Evolutionary conservation across 1,140 invertebrate species (phyloP).

Genomic region (Periplaneta americana): DNA sequence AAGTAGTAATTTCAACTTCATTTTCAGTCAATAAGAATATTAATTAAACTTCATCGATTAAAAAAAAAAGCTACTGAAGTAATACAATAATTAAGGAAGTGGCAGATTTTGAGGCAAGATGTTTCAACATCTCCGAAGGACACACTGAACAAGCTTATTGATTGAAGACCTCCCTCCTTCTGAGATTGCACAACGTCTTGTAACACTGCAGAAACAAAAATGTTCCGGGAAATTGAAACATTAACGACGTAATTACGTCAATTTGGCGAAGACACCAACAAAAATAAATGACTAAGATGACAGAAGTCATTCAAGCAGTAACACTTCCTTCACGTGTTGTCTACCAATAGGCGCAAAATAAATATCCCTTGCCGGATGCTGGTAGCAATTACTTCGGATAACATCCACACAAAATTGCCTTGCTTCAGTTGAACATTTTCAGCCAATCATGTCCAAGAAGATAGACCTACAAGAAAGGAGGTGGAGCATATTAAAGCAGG

Average conservation of each 20-base stretch:
- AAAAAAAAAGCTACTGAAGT: too few species aligned
- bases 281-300: background rate
- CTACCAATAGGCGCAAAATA: background rate
- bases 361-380: background rate
- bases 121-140: too few species aligned
- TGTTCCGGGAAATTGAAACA: too few species aligned
- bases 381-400: background rate
- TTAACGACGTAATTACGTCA: background rate
- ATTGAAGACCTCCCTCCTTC: too few species aligned
- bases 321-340: background rate
- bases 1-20: too few species aligned
- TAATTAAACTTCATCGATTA: too few species aligned
- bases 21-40: too few species aligned
- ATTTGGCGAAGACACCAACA: background rate
- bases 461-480: background rate
- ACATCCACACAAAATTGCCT: background rate
- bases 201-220: too few species aligned
- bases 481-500: background rate
- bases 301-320: background rate
- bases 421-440: background rate
- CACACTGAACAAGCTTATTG: too few species aligned
- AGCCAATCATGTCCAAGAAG: background rate
- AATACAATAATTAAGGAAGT: too few species aligned
- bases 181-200: too few species aligned
- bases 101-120: too few species aligned